Percentiles rank a stretch among this genome's conserved stretches.
Conservation (phyloP, 2,888 invertebrate species). For the Cloeon dipterum region DNA sequence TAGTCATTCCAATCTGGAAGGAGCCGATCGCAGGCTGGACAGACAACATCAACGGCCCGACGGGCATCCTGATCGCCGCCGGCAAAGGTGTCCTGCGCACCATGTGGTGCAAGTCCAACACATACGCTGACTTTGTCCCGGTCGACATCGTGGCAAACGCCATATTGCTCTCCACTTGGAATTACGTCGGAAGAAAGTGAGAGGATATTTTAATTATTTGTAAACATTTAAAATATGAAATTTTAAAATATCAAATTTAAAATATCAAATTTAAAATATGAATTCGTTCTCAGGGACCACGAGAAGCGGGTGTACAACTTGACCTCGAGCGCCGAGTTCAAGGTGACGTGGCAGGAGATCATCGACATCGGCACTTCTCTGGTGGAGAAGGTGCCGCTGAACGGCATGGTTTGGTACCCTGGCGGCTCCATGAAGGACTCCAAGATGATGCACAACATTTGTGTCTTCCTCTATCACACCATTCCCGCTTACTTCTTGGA, state of each 20-base stretch:
- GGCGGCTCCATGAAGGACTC: conserved; percentile 72
- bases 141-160: conserved; percentile 65
- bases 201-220: conserved; percentile 8
- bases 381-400: conserved; percentile 61
- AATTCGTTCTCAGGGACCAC: conserved; percentile 21
- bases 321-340: conserved; percentile 57
- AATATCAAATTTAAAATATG: too few relatives aligned
- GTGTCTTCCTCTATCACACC: conserved; percentile 70
- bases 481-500: conserved; percentile 77
- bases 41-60: conserved; percentile 84
- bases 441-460: conserved; percentile 52
- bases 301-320: conserved; percentile 39
- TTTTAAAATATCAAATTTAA: too few relatives aligned
- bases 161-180: conserved; percentile 40
- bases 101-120: conserved; percentile 59
- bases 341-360: conserved; percentile 70
- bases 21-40: conserved; percentile 78
- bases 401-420: conserved; percentile 65
- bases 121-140: conserved; percentile 58
- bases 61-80: conserved; percentile 53
- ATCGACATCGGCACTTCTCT: conserved; percentile 58
- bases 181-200: conserved; percentile 32
- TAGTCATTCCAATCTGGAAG: conserved; percentile 70
- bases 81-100: conserved; percentile 77
- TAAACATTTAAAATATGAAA: conserved; percentile 14